Percentiles rank a stretch among this genome's conserved stretches.
Conservation (phyloP, 2,888 invertebrate genomes). For the Volucella bombylans region DNA sequence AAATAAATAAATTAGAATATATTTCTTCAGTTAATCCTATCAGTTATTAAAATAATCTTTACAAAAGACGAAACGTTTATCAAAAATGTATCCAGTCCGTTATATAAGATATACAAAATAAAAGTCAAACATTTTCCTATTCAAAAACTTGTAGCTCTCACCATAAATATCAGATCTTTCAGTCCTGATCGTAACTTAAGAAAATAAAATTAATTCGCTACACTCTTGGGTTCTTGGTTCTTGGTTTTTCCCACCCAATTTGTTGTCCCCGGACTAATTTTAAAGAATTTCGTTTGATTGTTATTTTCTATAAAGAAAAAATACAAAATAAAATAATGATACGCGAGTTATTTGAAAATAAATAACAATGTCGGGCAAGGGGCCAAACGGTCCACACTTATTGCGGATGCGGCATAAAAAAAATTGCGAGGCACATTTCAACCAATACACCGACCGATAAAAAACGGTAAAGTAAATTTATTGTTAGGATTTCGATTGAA, state of each 20-base stretch:
- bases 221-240: background rate
- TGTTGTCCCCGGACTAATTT: slow-evolving; percentile 17
- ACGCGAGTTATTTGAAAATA: slow-evolving; percentile 31
- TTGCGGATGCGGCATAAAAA: slow-evolving; percentile 41
- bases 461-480: slow-evolving; percentile 16
- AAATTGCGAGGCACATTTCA: slow-evolving; percentile 46
- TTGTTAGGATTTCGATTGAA: slow-evolving; percentile 41
- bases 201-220: slow-evolving; percentile 2
- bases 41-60: background rate
- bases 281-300: slow-evolving; percentile 31
- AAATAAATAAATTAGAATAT: slow-evolving; percentile 21
- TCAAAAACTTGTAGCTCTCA: too few relatives aligned
- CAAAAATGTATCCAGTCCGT: too few relatives aligned
- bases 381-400: slow-evolving; percentile 56
- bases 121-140: too few relatives aligned
- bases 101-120: too few relatives aligned
- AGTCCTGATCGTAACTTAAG: too few relatives aligned
- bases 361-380: slow-evolving; percentile 43
- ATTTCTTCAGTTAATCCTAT: background rate
- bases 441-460: slow-evolving; percentile 17
- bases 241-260: background rate
- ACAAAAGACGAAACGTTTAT: too few relatives aligned
- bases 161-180: too few relatives aligned
- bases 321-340: slow-evolving; percentile 28
- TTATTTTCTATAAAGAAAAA: slow-evolving; percentile 37